Percentiles rank a stretch among this genome's conserved stretches.
These are phyloP conservation scores for Leucoraja ocellata DNA, from an alignment of 2,797 vertebrate species.

Conservation along the genomic window DNA sequence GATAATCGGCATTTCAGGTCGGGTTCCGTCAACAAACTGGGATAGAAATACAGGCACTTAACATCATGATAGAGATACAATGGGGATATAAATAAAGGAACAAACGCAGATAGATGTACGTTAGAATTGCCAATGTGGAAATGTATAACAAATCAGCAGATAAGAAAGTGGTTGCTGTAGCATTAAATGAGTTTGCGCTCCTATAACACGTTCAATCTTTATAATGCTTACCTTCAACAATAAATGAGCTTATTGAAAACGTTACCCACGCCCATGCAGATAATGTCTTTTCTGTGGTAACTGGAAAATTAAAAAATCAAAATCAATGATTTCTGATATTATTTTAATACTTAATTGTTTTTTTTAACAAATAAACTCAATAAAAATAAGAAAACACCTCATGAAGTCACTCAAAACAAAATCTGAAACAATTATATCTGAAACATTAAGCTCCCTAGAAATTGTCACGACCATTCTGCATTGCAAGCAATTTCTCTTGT, in stretches of 20 bases:
- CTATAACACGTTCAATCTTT: not conserved
- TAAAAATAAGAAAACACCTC: not conserved
- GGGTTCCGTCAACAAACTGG: too few relatives aligned
- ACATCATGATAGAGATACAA: not conserved
- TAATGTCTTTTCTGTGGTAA: not conserved
- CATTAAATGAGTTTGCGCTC: not conserved
- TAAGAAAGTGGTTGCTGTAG: not conserved
- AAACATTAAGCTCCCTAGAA: not conserved
- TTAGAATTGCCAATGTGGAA: not conserved
- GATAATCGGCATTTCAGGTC: too few relatives aligned
- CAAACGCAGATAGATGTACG: not conserved
- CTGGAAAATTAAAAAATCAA: not conserved
- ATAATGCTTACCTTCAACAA: conserved; percentile 4
- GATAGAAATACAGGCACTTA: not conserved
- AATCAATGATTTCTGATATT: not conserved
- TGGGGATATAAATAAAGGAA: not conserved
- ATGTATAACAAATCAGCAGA: not conserved
- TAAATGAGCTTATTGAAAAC: not conserved
- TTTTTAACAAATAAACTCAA: not conserved
- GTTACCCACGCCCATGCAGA: conserved; percentile 21
- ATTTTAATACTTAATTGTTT: not conserved
- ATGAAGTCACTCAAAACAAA: not conserved
- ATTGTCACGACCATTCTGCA: not conserved
- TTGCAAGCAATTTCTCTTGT: not conserved
- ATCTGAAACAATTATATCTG: not conserved